Base-by-base conservation (phyloP, 2,888 invertebrate genomes). In the Yponomeuta sedellus region DNA sequence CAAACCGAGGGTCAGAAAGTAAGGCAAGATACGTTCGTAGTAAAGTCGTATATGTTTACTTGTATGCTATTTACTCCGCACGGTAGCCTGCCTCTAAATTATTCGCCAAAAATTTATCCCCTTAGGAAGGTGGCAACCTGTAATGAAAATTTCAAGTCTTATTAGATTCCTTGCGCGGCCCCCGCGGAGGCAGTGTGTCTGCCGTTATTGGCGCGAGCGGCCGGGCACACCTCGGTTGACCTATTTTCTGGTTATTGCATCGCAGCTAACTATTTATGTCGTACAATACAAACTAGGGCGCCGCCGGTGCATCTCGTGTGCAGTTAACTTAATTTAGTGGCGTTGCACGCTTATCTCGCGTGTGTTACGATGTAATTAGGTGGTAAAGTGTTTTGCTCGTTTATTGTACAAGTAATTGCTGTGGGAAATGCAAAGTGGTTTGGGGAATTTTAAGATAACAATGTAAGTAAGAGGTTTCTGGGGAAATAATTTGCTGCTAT, bases 171-270 rank as follows among this genome's bases (percentile, higher is more conserved):
- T 76, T 74, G 77, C 80, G 79, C 80, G 81, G 79, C 73, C 77
- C 70, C 69, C 73, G 74, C 71, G 79, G 77, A 80, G 83, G 75
- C 79, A 82, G 83, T 83, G 77, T 79, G 81, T 77, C 72, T 77
- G 78, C 77, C 77, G 81, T 85, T 83, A 83, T 84, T 81, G 76
- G 83, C 83, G 79, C 78, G 80, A 80, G 66, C 10, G 76, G 83
- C 77, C 83, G 82, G 89, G 87, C 90, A 86, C 89, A 89, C 90
- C 90, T 89, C 88, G 82, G 82, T 80, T 91, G 91, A 91, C 91
- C 91, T 90, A 91, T 90, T 86, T 91, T 88, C 91, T 87, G 86
- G 83, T 81, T 90, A 88, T 81, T 91, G 89, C 89, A 89, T 90
- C 79, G 82, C 80, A 83, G 80, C 82, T 86, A 84, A 83, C 83